Base-by-base conservation (phyloP, 2,113 vertebrate genomes). In the Rattus rattus region DNA sequence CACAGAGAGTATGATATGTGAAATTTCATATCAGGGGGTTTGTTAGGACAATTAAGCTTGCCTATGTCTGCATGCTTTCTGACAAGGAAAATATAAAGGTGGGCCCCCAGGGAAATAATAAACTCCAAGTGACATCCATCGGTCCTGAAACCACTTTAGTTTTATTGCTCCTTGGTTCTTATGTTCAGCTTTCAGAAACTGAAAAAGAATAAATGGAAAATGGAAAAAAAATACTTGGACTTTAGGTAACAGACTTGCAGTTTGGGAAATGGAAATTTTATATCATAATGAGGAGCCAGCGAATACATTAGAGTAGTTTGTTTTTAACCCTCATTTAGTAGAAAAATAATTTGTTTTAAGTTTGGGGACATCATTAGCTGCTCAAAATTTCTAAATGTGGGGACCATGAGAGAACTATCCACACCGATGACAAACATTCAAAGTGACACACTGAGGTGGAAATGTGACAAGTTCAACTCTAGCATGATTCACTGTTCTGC, bases 391-490 rank as follows among this genome's bases (percentile, higher is more conserved):
- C 87, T 95, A 90, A 88, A 16, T 65, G 5, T 83, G 19, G 3
- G 3, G 39, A 14, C 43, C 59, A 5, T 33, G 67, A 86, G 36
- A 47, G 20, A 88, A 90, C 47, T 86, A 69, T 65, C 13, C 1
- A 72, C n/a, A 30, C 49, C 79, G 28, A 92, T 96, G 89, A 96
- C 84, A 97, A 90, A 96, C 86, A 97, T 70, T 97, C 87, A 95
- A 81, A 96, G 94, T 94, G 89, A 97, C 93, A 97, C 91, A 93
- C 65, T 0, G 0, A 90, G 75, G 77, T 94, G 43, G 96, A 65
- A 93, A 95, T 75, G 17, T 89, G 72, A 96, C 67, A 94, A 91
- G 49, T 91, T 92, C 61, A 95, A 80, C 43, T 87, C 6, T 43
- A 91, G 85, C 47, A 93, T 88, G 88, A 90, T 94, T 81, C 92